A percentile compares a stretch with the other conserved stretches of the same genome.
Conservation (phyloP, 1,140 invertebrate species). For the Aricia agestis region DNA sequence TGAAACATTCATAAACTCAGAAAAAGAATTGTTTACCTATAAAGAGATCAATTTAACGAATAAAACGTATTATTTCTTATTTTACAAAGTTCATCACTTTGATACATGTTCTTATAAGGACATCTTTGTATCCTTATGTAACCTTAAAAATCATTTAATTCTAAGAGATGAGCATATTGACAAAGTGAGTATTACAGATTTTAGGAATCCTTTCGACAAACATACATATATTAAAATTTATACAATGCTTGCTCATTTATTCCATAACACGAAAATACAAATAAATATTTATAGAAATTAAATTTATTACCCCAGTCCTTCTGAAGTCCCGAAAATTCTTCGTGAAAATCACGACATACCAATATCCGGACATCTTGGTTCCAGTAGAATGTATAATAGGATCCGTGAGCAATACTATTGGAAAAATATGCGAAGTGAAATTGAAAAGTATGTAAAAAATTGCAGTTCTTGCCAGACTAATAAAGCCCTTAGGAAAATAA, state of each 20-base stretch:
- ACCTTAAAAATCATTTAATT: neutral
- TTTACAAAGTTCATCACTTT: neutral
- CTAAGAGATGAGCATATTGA: neutral
- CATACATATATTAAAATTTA: neutral
- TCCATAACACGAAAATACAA: neutral
- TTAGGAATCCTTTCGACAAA: neutral
- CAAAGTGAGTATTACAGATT: neutral
- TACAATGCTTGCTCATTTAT: neutral
- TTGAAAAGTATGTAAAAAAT: neutral
- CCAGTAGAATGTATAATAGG: neutral
- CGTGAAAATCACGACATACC: neutral
- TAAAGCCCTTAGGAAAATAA: constrained; percentile 2
- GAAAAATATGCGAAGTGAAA: neutral
- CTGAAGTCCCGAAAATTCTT: neutral
- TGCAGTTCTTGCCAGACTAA: neutral
- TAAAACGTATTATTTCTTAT: neutral
- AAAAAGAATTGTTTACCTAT: neutral
- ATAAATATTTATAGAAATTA: neutral
- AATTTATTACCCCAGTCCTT: neutral
- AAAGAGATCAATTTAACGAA: neutral
- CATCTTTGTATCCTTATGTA: neutral
- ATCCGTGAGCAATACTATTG: neutral
- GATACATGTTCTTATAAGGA: neutral
- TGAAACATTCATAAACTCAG: neutral
- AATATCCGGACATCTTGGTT: neutral